Base-by-base conservation (phyloP, 2,888 invertebrate species). In the Heliconius sara region DNA sequence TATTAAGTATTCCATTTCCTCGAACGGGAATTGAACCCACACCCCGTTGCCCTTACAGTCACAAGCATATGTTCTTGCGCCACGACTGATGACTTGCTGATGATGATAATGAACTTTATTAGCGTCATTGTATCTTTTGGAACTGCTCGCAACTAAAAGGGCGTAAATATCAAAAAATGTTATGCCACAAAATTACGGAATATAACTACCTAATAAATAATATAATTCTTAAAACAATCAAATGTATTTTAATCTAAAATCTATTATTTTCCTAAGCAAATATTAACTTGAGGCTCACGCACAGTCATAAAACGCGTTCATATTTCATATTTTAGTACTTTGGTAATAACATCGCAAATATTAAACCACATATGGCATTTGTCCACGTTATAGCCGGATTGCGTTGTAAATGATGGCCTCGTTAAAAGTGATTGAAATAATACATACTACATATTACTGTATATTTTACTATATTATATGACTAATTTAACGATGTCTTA, bases 321-420 rank as follows among this genome's bases (percentile, higher is more conserved):
- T 39, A 68, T 68, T 34, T 68, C 68, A 68, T 68, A 68, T 43
- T 68, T 68, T 39, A 70, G 13, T n/a, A 70, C 68, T 70, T 70
- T 70, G 43, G 68, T 68, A 68, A 68, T 68, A 16, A 68, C 43
- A 39, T n/a, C 39, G 39, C 67, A 67, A 67, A 67, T 67, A 67
- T 67, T n/a, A 39, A 67, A 67, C 43, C 13, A 70, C 68, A 70
- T 70, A 70, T 68, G 68, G 43, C 7, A 70, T 70, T 70, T 70
- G 16, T 43, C 68, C n/a, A 7, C 43, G 39, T 68, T 68, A 68
- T 68, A 22, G 39, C 10, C 68, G 39, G n/a, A 68, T 43, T 39
- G 39, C 39, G n/a, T 67, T 68, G 12, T 68, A n/a, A 39, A 39
- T 39, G 13, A 39, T 68, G 39, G n/a, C 13, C 39, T 10, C n/a